A percentile compares a stretch with the other conserved stretches of the same genome.
These are phyloP conservation scores for Melanogrammus aeglefinus DNA, from an alignment of 2,797 vertebrate species.

Conservation along the genomic window DNA sequence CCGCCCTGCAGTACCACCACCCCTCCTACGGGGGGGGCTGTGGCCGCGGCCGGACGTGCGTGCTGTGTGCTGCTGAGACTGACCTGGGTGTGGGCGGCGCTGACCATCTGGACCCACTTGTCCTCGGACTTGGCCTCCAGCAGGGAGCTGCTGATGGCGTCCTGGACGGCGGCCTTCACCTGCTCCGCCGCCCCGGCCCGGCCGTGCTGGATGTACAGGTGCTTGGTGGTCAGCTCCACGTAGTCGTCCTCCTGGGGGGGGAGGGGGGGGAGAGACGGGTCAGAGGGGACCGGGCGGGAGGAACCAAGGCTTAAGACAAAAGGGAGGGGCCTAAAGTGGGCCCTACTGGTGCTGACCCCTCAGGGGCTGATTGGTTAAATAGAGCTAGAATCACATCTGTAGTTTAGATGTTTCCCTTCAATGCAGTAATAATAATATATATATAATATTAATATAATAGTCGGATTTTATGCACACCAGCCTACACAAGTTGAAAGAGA, in stretches of 20 bases:
- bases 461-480: too few species aligned
- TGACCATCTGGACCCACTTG: conserved; percentile 84
- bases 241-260: conserved; percentile 81
- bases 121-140: conserved; percentile 82
- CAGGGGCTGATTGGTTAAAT: not conserved
- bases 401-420: too few species aligned
- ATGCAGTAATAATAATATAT: too few species aligned
- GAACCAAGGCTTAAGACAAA: not conserved
- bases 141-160: conserved; percentile 79
- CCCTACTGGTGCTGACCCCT: not conserved
- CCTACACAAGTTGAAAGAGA: too few species aligned
- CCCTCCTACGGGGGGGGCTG: not conserved
- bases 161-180: conserved; percentile 75
- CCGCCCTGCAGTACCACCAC: not conserved
- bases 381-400: too few species aligned
- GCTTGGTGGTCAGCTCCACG: conserved; percentile 81
- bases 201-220: conserved; percentile 82
- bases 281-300: not conserved
- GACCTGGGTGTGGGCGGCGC: conserved; percentile 80
- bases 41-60: not conserved
- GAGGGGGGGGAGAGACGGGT: not conserved
- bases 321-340: not conserved
- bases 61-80: conserved; percentile 27
- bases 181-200: conserved; percentile 63
- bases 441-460: too few species aligned